These are phyloP conservation scores for Borostomias antarcticus DNA, from an alignment of 2,797 vertebrate genomes.

Conservation along the genomic window DNA sequence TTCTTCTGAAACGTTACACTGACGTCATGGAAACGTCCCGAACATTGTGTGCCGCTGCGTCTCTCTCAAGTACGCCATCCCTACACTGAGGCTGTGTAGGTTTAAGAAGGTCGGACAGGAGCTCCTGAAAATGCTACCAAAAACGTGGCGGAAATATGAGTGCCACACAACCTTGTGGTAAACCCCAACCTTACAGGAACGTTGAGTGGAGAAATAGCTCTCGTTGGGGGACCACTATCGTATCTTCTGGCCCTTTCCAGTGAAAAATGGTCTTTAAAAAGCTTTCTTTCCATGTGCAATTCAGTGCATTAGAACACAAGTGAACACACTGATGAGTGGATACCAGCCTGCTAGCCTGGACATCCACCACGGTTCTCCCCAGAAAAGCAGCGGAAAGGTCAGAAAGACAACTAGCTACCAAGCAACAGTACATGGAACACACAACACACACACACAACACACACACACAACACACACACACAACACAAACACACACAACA, in stretches of 20 bases:
- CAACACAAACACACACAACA: no score
- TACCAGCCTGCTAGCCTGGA: not conserved
- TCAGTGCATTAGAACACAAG: constrained; percentile 21
- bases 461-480: no score
- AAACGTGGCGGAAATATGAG: no score
- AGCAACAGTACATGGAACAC: no score
- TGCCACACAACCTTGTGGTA: not conserved
- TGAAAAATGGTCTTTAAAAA: constrained; percentile 14
- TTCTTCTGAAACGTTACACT: not conserved
- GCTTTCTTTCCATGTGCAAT: constrained; percentile 40
- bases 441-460: no score
- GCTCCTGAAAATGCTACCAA: no score
- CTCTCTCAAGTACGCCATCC: no score
- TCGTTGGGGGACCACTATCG: not conserved
- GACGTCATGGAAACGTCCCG: constrained; percentile 19
- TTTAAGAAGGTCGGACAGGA: not conserved
- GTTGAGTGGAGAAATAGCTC: not conserved
- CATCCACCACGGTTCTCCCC: constrained; percentile 10
- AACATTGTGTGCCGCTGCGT: no score
- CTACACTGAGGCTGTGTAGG: constrained; percentile 34
- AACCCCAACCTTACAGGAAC: constrained; percentile 18
- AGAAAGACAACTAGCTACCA: no score
- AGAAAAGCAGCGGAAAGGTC: not conserved
- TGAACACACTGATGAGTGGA: constrained; percentile 19
- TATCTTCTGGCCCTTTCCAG: constrained; percentile 53